Evolutionary conservation across 2,113 vertebrate genomes (phyloP).

Genomic region (Numenius arquata): DNA sequence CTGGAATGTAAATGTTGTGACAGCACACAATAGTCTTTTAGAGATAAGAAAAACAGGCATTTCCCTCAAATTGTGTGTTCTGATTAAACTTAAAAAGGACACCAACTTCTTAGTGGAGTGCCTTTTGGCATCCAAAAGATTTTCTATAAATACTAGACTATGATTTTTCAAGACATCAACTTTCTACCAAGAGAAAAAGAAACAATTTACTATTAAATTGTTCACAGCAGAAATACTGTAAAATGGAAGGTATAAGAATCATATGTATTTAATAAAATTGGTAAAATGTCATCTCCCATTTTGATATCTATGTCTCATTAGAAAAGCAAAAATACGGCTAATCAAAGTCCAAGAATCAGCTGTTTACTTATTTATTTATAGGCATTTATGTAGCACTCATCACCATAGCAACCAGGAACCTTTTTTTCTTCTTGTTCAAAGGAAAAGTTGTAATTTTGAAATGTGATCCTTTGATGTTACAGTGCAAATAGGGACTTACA

Average conservation of each 20-base stretch:
- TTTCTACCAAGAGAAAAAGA: neutral
- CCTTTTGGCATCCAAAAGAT: neutral
- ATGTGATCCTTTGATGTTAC: neutral
- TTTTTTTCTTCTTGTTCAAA: neutral
- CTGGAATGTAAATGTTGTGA: neutral
- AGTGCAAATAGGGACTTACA: neutral
- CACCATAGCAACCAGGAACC: constrained; percentile 42
- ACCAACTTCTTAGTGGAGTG: neutral
- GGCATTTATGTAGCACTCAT: neutral
- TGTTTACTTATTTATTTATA: constrained; percentile 58
- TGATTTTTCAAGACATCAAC: neutral
- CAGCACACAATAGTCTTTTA: neutral
- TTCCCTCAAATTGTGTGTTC: neutral
- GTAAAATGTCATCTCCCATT: neutral
- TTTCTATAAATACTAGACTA: neutral
- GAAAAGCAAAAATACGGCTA: constrained; percentile 31
- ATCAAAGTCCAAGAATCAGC: constrained; percentile 42
- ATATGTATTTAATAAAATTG: neutral
- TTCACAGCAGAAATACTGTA: neutral
- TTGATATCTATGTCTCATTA: constrained; percentile 23
- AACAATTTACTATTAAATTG: neutral
- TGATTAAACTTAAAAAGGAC: neutral
- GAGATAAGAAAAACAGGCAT: neutral
- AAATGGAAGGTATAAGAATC: neutral
- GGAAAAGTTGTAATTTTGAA: constrained; percentile 35